Base-by-base conservation (phyloP, 2,888 invertebrate genomes). In the Sphaerophoria rueppellii region DNA sequence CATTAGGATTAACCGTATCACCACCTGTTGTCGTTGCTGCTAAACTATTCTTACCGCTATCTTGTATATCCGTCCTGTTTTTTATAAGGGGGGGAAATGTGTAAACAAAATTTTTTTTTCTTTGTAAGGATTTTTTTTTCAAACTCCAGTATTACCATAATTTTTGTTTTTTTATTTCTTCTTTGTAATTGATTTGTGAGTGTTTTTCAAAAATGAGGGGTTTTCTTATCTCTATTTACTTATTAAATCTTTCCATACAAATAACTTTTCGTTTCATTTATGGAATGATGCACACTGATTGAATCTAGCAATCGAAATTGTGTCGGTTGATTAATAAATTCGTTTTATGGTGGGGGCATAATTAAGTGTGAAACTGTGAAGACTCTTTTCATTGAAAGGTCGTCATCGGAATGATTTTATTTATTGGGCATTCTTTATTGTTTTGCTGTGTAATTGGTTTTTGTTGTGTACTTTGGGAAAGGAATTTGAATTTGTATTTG, bases 1-100 rank as follows among this genome's bases (percentile, higher is more conserved):
- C 70, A 46, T 70, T 58, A 1, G 50, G 67, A 37, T 65, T 70
- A 0, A 48, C 87, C 86, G 48, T 72, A 24, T 63, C 43, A 46
- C 35, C 55, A 9, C 9, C 76, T 61, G 43, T 77, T 86, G 87
- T 86, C 46, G 77, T 83, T 57, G 73, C 89, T 88, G 88, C 82
- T 82, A 88, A 87, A 87, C 88, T 86, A 86, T 82, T 82, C 70
- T 86, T 78, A 78, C 77, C 82, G 82, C 77, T 78, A 71, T 74
- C 86, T 60, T 78, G 67, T 35, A 54, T 65, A 82, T 86, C 82
- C 83, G 88, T 87, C 87, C 89, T 89, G 88, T 89, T 89, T 87
- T 86, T 77, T 86, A 24, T 24, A 24, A 24, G 24, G 24, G 24
- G 24, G 24, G 24, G 82, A 74, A 86, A 86, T 82, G 24, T 24